Percentiles rank a stretch among this genome's conserved stretches.
These are phyloP conservation scores for Agapetus fuscipes DNA, from an alignment of 2,888 invertebrate species.

Conservation along the genomic window DNA sequence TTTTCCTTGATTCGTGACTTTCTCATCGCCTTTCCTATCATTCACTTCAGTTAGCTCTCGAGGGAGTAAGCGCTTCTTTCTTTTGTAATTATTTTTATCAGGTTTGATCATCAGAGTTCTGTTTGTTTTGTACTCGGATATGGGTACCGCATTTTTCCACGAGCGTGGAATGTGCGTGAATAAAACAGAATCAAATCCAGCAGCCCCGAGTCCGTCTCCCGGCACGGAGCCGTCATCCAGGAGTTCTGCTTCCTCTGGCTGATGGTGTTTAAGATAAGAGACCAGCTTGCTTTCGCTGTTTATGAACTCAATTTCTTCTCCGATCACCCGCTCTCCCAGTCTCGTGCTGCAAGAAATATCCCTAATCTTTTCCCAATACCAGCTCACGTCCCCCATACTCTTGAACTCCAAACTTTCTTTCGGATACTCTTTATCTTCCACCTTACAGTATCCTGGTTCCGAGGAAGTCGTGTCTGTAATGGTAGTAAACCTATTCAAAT, in stretches of 20 bases:
- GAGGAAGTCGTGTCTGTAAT: conserved; percentile 58
- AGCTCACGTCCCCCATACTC: conserved; percentile 42
- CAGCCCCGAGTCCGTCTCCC: conserved; percentile 64
- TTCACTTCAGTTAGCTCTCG: conserved; percentile 1
- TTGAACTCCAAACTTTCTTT: conserved; percentile 45
- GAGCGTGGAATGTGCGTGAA: conserved; percentile 56
- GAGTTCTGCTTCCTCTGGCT: conserved; percentile 43
- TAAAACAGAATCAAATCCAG: conserved; percentile 60
- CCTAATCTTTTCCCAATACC: conserved; percentile 62
- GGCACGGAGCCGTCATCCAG: conserved; percentile 46
- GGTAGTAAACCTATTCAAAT: conserved; percentile 51
- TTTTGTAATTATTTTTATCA: too few species aligned
- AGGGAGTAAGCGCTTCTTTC: conserved; percentile 10
- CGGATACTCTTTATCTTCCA: conserved; percentile 50
- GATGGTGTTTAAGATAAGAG: conserved; percentile 26
- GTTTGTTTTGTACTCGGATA: conserved; percentile 2
- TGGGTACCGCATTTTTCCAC: conserved; percentile 45
- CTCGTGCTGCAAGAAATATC: conserved; percentile 57
- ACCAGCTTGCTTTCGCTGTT: conserved; percentile 13
- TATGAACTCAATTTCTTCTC: conserved; percentile 20
- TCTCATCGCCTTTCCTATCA: too few species aligned
- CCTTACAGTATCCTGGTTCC: conserved; percentile 48
- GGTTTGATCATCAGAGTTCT: conserved; percentile 12
- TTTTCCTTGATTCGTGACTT: too few species aligned
- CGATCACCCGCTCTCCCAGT: conserved; percentile 33